Conservation (phyloP, 2,888 invertebrate species). For the Esperia sulphurella region DNA sequence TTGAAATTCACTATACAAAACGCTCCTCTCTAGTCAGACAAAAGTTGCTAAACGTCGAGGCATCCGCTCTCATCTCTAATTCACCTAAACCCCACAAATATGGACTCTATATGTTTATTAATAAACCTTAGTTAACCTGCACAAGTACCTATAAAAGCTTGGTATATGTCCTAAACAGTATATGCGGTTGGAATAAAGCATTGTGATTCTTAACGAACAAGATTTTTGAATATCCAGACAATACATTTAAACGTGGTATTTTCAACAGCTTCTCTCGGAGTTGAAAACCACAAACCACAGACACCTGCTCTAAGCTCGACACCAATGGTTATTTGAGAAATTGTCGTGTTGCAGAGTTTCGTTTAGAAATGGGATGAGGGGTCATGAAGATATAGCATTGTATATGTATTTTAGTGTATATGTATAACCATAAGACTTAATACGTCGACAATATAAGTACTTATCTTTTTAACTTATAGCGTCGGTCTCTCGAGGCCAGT, state of each 20-base stretch:
- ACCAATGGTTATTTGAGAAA: constrained; percentile 44
- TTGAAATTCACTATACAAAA: constrained; percentile 17
- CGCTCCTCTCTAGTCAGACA: constrained; percentile 26
- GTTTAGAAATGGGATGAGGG: too few relatives aligned
- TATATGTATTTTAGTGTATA: too few relatives aligned
- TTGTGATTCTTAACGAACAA: constrained; percentile 10
- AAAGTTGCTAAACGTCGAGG: constrained; percentile 29
- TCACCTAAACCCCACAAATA: constrained; percentile 14
- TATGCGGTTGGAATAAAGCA: constrained; percentile 18
- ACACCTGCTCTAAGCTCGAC: constrained; percentile 50
- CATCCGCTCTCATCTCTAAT: constrained; percentile 12
- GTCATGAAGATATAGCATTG: too few relatives aligned
- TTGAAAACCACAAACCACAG: constrained; percentile 50
- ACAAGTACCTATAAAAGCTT: constrained; percentile 29
- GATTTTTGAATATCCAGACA: constrained; percentile 1
- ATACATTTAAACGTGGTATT: constrained; percentile 4
- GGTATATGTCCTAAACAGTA: constrained; percentile 10
- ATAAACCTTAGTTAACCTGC: constrained; percentile 28
- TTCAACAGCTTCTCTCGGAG: constrained; percentile 21
- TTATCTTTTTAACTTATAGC: too few relatives aligned
- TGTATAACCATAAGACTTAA: too few relatives aligned
- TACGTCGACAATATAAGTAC: too few relatives aligned
- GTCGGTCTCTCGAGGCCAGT: too few relatives aligned
- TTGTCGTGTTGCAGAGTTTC: constrained; percentile 26
- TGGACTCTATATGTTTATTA: constrained; percentile 21